Conservation (phyloP, 2,888 invertebrate species). For the Chalcis sispes region DNA sequence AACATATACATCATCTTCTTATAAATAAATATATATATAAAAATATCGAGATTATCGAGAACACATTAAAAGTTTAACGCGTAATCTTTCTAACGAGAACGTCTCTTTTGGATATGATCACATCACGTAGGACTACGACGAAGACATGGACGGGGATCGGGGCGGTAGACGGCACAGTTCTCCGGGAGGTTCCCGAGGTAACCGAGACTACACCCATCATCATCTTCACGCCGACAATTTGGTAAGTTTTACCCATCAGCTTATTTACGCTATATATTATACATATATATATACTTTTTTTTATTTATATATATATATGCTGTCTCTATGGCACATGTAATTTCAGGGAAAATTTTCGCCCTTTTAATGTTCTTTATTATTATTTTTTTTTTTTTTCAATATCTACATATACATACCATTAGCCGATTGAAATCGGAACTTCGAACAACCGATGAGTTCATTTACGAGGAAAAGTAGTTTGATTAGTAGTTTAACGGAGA, state of each 20-base stretch:
- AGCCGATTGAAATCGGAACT: background rate
- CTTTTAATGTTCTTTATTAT: conserved; percentile 17
- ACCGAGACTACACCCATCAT: conserved; percentile 75
- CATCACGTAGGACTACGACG: conserved; percentile 84
- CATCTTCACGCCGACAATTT: conserved; percentile 74
- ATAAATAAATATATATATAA: background rate
- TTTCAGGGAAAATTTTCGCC: conserved; percentile 16
- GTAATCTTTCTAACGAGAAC: conserved; percentile 1
- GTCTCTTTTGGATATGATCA: background rate
- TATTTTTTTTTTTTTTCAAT: background rate
- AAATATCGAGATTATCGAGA: background rate
- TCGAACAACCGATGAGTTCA: background rate
- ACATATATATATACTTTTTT: too few species aligned
- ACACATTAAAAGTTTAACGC: background rate
- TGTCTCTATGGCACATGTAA: conserved; percentile 30
- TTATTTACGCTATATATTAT: too few species aligned
- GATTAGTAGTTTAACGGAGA: background rate
- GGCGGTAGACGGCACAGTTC: conserved; percentile 83
- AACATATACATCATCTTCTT: background rate
- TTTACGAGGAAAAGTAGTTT: background rate
- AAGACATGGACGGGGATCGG: conserved; percentile 81
- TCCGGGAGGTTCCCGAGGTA: conserved; percentile 83
- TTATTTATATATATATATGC: background rate
- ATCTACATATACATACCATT: conserved; percentile 16
- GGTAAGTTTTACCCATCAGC: conserved; percentile 75